Evolutionary conservation across 2,797 vertebrate species (phyloP).

Genomic region (Periophthalmus magnuspinnatus): DNA sequence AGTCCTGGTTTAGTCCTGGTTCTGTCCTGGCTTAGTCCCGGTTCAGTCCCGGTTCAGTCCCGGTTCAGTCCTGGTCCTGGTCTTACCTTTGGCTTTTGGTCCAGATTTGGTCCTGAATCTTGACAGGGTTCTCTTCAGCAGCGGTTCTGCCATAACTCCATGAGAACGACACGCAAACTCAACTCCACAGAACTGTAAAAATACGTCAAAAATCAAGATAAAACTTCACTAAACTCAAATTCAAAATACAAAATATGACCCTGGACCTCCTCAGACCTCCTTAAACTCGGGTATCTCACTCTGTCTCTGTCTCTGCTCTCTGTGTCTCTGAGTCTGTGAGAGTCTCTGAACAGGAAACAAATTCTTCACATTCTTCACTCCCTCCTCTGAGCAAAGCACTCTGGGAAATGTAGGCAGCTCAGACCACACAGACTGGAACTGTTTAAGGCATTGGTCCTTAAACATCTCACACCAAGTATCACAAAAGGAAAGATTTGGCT

Average conservation of each 20-base stretch:
- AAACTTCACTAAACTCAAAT: too few relatives aligned
- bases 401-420: not conserved
- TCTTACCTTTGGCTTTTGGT: not conserved
- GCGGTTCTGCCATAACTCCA: slow-evolving; percentile 1
- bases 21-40: not conserved
- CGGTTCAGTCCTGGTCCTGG: not conserved
- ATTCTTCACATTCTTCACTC: slow-evolving; percentile 9
- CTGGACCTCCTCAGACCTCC: not conserved
- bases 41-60: not conserved
- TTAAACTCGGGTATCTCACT: not conserved
- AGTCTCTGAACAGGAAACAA: slow-evolving; percentile 1
- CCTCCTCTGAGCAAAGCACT: not conserved
- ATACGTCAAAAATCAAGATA: too few relatives aligned
- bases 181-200: too few relatives aligned
- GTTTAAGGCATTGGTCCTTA: too few relatives aligned
- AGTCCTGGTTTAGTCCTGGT: not conserved
- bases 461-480: too few relatives aligned
- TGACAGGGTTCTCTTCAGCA: slow-evolving; percentile 10
- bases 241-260: too few relatives aligned
- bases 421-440: not conserved
- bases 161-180: not conserved
- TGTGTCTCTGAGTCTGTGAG: not conserved
- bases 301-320: not conserved
- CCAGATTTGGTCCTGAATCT: not conserved
- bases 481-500: too few relatives aligned